phyloP scores from a whole-genome alignment of 1,140 invertebrate species.

The Leptoteleia sp. region DNA sequence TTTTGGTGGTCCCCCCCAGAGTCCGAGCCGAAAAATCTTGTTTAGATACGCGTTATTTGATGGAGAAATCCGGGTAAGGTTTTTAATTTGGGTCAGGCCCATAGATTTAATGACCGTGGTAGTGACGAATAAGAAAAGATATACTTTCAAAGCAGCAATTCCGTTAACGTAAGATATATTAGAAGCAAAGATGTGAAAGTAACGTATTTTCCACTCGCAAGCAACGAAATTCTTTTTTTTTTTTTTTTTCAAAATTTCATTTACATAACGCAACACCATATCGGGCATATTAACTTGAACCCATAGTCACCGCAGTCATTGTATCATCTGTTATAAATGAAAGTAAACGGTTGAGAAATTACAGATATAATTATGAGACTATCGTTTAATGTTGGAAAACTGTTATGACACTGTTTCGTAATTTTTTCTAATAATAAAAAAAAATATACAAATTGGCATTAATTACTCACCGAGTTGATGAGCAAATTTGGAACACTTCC shows the following conservation, averaged over 20 bases:
- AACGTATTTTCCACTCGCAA: slow-evolving; percentile 51
- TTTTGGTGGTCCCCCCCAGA: no score
- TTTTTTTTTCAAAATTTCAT: slow-evolving; percentile 39
- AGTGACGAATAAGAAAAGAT: slow-evolving; percentile 60
- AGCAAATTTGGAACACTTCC: no score
- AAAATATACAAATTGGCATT: slow-evolving; percentile 9
- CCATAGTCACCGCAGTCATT: slow-evolving; percentile 23
- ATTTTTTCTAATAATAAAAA: slow-evolving; percentile 16
- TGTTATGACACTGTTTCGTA: slow-evolving; percentile 38
- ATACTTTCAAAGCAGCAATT: slow-evolving; percentile 54
- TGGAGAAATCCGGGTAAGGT: slow-evolving; percentile 50
- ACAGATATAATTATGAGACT: slow-evolving; percentile 47
- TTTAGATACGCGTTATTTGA: slow-evolving; percentile 18
- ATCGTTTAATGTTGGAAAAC: slow-evolving; percentile 28
- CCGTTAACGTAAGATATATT: slow-evolving; percentile 58
- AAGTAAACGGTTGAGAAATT: slow-evolving; percentile 58
- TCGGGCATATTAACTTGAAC: slow-evolving; percentile 28
- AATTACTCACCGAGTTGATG: no score
- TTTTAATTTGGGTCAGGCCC: slow-evolving; percentile 61
- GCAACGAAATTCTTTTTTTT: no score
- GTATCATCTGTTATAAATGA: slow-evolving; percentile 52
- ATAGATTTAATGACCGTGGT: slow-evolving; percentile 63
- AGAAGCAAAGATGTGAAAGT: slow-evolving; percentile 56
- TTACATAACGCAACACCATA: slow-evolving; percentile 47
- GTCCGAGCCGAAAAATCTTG: slow-evolving; percentile 24